These are phyloP conservation scores for Panulirus ornatus DNA, from an alignment of 1,140 invertebrate genomes.

Conservation along the genomic window DNA sequence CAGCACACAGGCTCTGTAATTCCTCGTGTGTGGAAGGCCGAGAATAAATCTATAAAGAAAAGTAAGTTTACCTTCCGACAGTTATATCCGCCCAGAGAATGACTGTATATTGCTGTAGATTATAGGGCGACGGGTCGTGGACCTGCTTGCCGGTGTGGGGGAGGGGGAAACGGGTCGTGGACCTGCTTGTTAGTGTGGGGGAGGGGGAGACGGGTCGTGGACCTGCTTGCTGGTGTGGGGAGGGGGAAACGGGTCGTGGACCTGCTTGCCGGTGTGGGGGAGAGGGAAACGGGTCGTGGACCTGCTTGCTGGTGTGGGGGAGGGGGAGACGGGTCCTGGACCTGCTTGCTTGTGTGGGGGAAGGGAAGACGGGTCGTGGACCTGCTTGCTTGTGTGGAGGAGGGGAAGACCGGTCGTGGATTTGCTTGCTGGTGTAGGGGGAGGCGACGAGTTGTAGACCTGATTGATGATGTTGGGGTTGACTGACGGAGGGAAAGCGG, in stretches of 20 bases:
- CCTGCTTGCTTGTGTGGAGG: not conserved
- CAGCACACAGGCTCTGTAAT: too few relatives aligned
- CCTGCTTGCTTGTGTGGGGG: not conserved
- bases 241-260: not conserved
- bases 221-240: not conserved
- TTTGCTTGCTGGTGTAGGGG: too few relatives aligned
- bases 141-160: not conserved
- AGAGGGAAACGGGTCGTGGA: not conserved
- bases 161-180: not conserved
- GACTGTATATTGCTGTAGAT: conserved; percentile 13
- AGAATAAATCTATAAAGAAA: not conserved
- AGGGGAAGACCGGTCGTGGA: not conserved
- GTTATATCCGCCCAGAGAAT: not conserved
- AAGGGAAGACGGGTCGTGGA: not conserved
- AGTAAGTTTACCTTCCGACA: not conserved
- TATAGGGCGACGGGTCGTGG: not conserved
- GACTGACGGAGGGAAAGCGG: too few relatives aligned
- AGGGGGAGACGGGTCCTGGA: not conserved
- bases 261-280: not conserved
- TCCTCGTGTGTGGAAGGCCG: too few relatives aligned
- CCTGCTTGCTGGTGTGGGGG: not conserved
- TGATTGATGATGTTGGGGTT: too few relatives aligned
- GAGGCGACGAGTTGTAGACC: too few relatives aligned
- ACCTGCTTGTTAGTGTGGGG: not conserved
- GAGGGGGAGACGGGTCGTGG: not conserved